These are phyloP conservation scores for Helogale parvula DNA, from an alignment of 2,113 vertebrate species.

Conservation along the genomic window DNA sequence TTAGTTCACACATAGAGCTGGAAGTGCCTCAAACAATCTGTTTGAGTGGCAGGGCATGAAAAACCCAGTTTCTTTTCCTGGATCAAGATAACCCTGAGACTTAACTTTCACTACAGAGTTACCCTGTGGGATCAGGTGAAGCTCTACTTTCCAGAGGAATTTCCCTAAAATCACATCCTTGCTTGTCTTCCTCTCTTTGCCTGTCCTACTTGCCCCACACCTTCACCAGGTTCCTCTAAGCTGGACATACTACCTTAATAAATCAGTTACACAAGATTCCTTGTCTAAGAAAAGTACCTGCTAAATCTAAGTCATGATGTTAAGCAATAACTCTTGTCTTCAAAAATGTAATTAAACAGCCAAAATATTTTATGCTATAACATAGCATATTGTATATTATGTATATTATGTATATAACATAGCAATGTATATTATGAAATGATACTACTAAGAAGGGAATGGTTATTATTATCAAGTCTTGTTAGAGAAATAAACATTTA, in stretches of 20 bases:
- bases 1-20: not conserved
- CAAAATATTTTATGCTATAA: not conserved
- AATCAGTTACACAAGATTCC: not conserved
- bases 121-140: not conserved
- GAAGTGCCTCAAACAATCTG: not conserved
- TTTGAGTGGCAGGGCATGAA: not conserved
- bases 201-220: not conserved
- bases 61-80: not conserved
- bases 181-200: not conserved
- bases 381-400: not conserved
- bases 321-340: not conserved
- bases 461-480: conserved; percentile 1
- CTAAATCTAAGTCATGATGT: not conserved
- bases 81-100: not conserved
- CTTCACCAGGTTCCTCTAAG: not conserved
- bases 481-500: conserved; percentile 37
- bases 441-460: not conserved
- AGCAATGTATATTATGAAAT: not conserved
- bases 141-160: not conserved
- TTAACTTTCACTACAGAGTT: conserved; percentile 21
- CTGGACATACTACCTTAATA: not conserved
- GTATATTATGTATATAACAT: too few species aligned
- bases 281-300: not conserved
- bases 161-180: not conserved
- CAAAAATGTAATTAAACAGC: conserved; percentile 1